Conservation (phyloP, 2,888 invertebrate species). For the Escarpia spicata region DNA sequence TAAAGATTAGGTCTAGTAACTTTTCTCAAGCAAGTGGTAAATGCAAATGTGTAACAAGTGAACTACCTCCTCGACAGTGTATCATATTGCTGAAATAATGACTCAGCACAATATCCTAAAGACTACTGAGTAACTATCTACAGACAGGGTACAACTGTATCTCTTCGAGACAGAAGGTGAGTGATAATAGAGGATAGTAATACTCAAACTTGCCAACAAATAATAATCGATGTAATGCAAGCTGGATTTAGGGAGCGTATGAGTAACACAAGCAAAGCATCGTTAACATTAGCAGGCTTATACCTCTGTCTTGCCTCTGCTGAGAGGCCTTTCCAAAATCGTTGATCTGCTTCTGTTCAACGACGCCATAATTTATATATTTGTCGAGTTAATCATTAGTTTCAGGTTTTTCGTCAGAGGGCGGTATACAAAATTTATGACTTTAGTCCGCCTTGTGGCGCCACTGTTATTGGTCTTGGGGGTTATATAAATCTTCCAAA, state of each 20-base stretch:
- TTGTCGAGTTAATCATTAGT: neutral
- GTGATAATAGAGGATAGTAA: neutral
- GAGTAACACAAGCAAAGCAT: neutral
- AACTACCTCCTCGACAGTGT: too few species aligned
- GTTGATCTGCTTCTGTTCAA: conserved; percentile 30
- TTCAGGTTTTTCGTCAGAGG: neutral
- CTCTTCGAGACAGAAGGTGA: neutral
- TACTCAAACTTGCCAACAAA: neutral
- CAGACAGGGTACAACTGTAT: too few species aligned
- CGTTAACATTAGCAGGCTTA: neutral
- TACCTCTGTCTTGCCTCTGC: conserved; percentile 42
- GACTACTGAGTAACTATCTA: too few species aligned
- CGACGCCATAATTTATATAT: neutral
- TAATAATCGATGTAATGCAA: conserved; percentile 26
- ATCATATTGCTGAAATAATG: too few species aligned
- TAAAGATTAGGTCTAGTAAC: too few species aligned
- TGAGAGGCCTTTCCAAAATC: conserved; percentile 42
- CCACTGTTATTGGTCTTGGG: neutral
- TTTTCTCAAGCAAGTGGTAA: too few species aligned
- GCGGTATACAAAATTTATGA: neutral
- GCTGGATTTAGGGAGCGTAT: neutral
- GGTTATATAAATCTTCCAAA: too few species aligned
- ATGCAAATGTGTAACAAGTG: too few species aligned
- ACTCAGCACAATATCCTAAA: too few species aligned
- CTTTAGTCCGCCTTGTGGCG: neutral